phyloP scores from a whole-genome alignment of 2,113 vertebrate species.

The Sinocyclocheilus anshuiensis region DNA sequence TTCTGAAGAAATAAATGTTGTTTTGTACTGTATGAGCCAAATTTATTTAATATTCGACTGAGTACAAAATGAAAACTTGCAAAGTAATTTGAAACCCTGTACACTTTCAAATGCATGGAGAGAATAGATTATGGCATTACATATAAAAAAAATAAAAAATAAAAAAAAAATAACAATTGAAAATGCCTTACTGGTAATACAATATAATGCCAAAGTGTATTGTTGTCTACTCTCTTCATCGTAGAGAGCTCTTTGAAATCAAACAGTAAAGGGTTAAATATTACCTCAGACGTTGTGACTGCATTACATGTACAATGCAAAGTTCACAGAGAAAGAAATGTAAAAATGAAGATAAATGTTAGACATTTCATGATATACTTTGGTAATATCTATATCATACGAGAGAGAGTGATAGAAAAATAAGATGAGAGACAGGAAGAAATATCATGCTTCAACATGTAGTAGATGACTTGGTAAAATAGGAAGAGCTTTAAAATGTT shows the following conservation, averaged over 20 bases:
- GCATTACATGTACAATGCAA: constrained; percentile 2
- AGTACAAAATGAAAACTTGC: constrained; percentile 31
- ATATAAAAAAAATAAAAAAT: neutral
- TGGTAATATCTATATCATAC: neutral
- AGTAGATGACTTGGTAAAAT: constrained; percentile 11
- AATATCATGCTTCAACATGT: constrained; percentile 23
- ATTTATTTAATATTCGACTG: constrained; percentile 21
- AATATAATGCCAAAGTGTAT: neutral
- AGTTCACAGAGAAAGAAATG: neutral
- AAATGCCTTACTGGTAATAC: neutral
- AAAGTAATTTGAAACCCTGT: constrained; percentile 16
- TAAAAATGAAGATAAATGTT: neutral
- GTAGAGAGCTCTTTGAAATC: neutral
- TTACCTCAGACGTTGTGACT: neutral
- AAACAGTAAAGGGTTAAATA: neutral
- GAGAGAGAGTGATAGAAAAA: neutral
- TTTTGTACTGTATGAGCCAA: constrained; percentile 5
- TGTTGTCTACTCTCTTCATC: neutral
- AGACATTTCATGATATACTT: constrained; percentile 31
- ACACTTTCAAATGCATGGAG: neutral
- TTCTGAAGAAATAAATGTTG: constrained; percentile 15
- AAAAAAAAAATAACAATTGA: neutral
- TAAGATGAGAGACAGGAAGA: neutral
- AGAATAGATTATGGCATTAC: neutral
- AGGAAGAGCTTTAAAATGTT: constrained; percentile 5